A percentile compares a stretch with the other conserved stretches of the same genome.
phyloP scores from a whole-genome alignment of 2,797 vertebrate genomes.

The Chaenodraco wilsoni region DNA sequence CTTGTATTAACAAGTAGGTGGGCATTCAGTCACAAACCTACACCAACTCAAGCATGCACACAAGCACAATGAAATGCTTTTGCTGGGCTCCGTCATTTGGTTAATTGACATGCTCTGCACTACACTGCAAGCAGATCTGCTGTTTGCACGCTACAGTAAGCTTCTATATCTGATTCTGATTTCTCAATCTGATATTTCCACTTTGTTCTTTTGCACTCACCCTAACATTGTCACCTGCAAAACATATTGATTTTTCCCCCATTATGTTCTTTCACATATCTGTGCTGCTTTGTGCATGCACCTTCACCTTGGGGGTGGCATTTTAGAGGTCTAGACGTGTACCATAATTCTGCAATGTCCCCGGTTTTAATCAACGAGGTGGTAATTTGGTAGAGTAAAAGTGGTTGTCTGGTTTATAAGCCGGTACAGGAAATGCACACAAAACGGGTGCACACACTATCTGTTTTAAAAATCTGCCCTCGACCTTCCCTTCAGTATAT shows the following conservation, averaged over 20 bases:
- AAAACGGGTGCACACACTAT: not conserved
- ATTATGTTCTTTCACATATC: not conserved
- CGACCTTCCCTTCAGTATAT: not conserved
- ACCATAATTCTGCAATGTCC: not conserved
- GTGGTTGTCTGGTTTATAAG: not conserved
- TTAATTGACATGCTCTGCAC: constrained; percentile 4
- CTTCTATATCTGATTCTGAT: too few species aligned
- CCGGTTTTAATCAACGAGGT: not conserved
- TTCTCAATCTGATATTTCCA: not conserved
- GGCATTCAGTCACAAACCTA: constrained; percentile 28
- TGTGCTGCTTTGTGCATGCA: not conserved
- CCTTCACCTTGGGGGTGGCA: not conserved
- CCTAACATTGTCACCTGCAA: not conserved
- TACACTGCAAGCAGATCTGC: not conserved
- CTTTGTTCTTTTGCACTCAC: not conserved
- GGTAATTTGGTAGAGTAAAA: not conserved
- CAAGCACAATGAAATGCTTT: not conserved
- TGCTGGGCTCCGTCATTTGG: constrained; percentile 8
- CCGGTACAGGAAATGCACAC: not conserved
- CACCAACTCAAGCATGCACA: not conserved
- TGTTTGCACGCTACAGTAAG: too few species aligned
- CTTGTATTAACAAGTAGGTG: constrained; percentile 16
- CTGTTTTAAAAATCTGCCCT: not conserved
- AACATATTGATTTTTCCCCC: not conserved
- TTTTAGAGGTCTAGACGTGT: not conserved